phyloP scores from a whole-genome alignment of 64 coral and sea anemone genomes.

The Porites australiensis region DNA sequence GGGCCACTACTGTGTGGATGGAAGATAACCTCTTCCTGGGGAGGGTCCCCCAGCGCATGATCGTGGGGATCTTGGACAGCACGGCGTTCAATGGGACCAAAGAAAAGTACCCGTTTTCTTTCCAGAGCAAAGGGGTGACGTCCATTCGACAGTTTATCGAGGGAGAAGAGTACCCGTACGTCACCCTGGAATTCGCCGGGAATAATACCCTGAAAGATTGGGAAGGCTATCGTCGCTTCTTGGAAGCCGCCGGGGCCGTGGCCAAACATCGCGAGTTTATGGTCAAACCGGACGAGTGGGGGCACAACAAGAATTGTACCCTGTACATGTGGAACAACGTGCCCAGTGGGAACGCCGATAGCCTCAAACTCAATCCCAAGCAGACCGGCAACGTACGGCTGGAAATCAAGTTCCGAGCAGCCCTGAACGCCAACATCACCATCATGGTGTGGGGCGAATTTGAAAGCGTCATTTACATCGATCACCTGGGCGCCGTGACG shows the following conservation, averaged over 20 bases:
- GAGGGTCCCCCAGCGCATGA: conserved; percentile 21
- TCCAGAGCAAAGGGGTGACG: conserved; percentile 20
- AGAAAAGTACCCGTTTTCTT: conserved; percentile 20
- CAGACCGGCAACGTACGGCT: too few relatives aligned
- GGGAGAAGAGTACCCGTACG: conserved; percentile 38
- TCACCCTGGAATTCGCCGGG: conserved; percentile 7
- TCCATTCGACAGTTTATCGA: conserved; percentile 26
- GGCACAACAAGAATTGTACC: not conserved
- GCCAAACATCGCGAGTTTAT: not conserved
- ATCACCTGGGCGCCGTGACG: not conserved
- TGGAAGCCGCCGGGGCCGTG: not conserved
- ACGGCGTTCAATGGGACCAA: not conserved
- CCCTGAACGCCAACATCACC: too few relatives aligned
- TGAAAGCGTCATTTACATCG: not conserved
- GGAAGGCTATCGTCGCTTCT: conserved; percentile 52
- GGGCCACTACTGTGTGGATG: not conserved
- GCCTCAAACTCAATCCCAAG: too few relatives aligned
- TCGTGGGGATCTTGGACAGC: conserved; percentile 32
- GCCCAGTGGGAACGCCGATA: not conserved
- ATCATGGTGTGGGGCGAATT: too few relatives aligned
- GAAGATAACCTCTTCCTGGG: not conserved
- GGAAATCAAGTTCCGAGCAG: too few relatives aligned
- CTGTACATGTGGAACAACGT: conserved; percentile 49
- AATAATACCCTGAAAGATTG: conserved; percentile 15
- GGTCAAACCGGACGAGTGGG: conserved; percentile 46